Base-by-base conservation (phyloP, 2,113 vertebrate species). In the Pteruthius melanotis region DNA sequence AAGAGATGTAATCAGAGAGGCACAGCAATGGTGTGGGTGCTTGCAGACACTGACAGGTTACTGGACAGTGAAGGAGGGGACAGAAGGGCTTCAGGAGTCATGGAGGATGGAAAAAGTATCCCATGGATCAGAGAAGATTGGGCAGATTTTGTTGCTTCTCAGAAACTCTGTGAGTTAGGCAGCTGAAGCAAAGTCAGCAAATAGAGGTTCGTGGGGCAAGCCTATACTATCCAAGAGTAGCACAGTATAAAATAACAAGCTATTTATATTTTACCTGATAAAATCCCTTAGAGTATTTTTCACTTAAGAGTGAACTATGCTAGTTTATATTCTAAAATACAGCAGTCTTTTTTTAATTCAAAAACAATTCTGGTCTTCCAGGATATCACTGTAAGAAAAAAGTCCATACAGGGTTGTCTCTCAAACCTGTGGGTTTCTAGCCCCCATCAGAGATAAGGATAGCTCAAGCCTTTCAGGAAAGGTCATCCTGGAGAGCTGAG, bases 381-480 rank as follows among this genome's bases (percentile, higher is more conserved):
- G 20, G 30, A 45, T 60, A 63, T 35, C 6, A 10, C 8, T 77
- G 15, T 47, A 72, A 84, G 44, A 44, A 77, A 81, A 24, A 42
- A 49, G 24, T 26, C n/a, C 4, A 1, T 37, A 27, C 7, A 31
- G 11, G 1, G 0, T 7, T 68, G 21, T 28, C 6, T 72, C 15
- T 59, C 52, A 72, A 20, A 63, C 12, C n/a, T 37, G 5, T 24
- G 22, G 13, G 30, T 27, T 68, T 53, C 23, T 39, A n/a, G 53
- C 5, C 23, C 35, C 35, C 2, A 1, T 39, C 26, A 68, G 30
- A 42, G 22, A 66, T 2, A 56, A 26, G 30, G 31, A 12, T 13
- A 19, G 20, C 11, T 20, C 15, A 44, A 28, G 14, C 18, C 31
- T 68, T 72, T 78, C 28, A 33, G 27, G 63, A 84, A 57, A 21